Percentiles rank a stretch among this genome's conserved stretches.
phyloP scores from a whole-genome alignment of 2,113 vertebrate genomes.

The Callopanchax toddi region DNA sequence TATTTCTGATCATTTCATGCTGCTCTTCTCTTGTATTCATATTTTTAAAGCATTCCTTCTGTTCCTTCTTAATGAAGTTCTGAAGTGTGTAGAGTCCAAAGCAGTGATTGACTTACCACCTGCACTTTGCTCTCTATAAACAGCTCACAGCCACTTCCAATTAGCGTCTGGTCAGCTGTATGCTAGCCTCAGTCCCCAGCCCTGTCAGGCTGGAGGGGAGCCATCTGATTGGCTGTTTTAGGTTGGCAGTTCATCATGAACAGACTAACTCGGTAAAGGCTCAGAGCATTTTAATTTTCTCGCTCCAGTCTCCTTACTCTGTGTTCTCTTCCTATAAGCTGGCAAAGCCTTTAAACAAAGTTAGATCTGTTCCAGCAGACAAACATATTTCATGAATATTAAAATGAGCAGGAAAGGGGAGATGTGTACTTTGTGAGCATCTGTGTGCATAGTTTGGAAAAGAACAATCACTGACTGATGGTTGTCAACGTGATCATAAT shows the following conservation, averaged over 20 bases:
- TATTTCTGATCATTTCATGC: no score
- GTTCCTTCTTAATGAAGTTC: constrained; percentile 53
- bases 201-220: constrained; percentile 25
- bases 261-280: constrained; percentile 23
- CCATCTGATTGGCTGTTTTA: constrained; percentile 50
- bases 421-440: constrained; percentile 32
- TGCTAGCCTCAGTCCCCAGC: constrained; percentile 41
- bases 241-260: constrained; percentile 48
- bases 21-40: no score
- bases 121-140: constrained; percentile 48
- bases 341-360: constrained; percentile 60
- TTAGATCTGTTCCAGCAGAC: constrained; percentile 45
- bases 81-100: constrained; percentile 32
- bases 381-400: constrained; percentile 63
- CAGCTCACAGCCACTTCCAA: constrained; percentile 68
- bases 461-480: constrained; percentile 53
- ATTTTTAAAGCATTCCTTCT: no score
- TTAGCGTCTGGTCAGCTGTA: constrained; percentile 57
- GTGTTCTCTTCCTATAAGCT: constrained; percentile 20
- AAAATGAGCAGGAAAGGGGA: constrained; percentile 32
- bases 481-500: constrained; percentile 62
- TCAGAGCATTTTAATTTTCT: constrained; percentile 41
- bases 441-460: constrained; percentile 31
- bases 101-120: constrained; percentile 58
- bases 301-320: constrained; percentile 9